Conservation (phyloP, 2,113 vertebrate genomes). For the Oxyura jamaicensis region DNA sequence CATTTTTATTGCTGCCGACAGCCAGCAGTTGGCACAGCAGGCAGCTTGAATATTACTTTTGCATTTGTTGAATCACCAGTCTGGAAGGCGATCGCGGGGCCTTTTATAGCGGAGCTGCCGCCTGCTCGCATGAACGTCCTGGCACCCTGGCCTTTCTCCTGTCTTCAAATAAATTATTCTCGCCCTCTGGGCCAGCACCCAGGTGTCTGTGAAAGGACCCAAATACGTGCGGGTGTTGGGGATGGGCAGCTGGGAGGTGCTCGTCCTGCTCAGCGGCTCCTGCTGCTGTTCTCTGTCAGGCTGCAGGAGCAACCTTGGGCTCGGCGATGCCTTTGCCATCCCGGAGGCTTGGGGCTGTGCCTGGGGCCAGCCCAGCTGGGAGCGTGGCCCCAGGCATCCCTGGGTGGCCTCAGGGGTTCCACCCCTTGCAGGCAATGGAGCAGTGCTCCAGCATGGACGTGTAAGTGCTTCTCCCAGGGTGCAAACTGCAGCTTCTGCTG, state of each 20-base stretch:
- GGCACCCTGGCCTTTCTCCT: neutral
- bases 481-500: neutral
- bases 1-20: slow-evolving; percentile 61
- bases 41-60: slow-evolving; percentile 44
- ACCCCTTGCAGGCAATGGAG: neutral
- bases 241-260: fast-evolving
- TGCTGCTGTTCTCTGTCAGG: neutral
- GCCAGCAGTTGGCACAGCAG: slow-evolving; percentile 54
- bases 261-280: fast-evolving
- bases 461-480: neutral
- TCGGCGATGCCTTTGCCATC: fast-evolving
- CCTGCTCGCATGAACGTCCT: neutral
- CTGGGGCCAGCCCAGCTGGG: neutral
- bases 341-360: fast-evolving
- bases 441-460: fast-evolving
- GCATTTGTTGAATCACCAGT: slow-evolving; percentile 43
- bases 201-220: fast-evolving
- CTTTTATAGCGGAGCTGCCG: slow-evolving; percentile 23
- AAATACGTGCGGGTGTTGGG: fast-evolving
- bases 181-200: fast-evolving
- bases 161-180: neutral
- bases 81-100: neutral
- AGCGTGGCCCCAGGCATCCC: neutral
- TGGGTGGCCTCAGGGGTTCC: neutral
- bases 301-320: neutral